Evolutionary conservation across 2,113 vertebrate species (phyloP).

Genomic region (Sorex araneus): DNA sequence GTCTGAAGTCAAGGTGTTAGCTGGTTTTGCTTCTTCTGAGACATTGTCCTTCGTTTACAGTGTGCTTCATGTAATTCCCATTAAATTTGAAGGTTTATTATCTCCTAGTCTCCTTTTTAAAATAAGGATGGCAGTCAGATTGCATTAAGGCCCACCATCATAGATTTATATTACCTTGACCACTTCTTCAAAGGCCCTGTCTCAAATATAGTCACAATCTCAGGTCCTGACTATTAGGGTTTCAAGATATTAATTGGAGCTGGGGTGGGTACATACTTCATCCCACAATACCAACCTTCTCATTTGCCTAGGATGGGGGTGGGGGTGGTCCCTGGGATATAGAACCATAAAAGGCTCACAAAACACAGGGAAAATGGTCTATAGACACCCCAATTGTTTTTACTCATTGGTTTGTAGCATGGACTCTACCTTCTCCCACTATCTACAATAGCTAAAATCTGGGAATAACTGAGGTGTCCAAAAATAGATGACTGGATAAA

Average conservation of each 20-base stretch:
- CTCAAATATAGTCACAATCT: conserved; percentile 20
- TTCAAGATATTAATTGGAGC: conserved; percentile 23
- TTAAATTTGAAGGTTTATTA: background rate
- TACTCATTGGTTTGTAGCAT: conserved; percentile 37
- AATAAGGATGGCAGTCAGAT: background rate
- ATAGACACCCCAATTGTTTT: background rate
- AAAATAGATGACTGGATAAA: too few relatives aligned
- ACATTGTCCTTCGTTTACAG: background rate
- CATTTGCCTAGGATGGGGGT: too few relatives aligned
- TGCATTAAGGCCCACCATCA: background rate
- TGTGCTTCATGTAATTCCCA: background rate
- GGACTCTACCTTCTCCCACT: too few relatives aligned
- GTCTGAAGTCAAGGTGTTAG: background rate
- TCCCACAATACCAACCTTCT: background rate
- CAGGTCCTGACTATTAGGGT: background rate
- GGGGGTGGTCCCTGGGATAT: too few relatives aligned
- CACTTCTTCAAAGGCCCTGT: background rate
- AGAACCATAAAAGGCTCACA: background rate
- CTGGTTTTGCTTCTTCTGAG: background rate
- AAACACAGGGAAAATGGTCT: background rate
- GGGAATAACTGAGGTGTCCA: too few relatives aligned
- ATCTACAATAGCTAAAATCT: too few relatives aligned
- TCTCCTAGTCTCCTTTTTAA: conserved; percentile 20
- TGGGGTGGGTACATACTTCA: background rate
- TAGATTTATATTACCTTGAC: conserved; percentile 7